Evolutionary conservation across 2,888 invertebrate genomes (phyloP), one percentile per base, ranked within the genome.

Genomic region (Rhaphigaster nebulosa): DNA sequence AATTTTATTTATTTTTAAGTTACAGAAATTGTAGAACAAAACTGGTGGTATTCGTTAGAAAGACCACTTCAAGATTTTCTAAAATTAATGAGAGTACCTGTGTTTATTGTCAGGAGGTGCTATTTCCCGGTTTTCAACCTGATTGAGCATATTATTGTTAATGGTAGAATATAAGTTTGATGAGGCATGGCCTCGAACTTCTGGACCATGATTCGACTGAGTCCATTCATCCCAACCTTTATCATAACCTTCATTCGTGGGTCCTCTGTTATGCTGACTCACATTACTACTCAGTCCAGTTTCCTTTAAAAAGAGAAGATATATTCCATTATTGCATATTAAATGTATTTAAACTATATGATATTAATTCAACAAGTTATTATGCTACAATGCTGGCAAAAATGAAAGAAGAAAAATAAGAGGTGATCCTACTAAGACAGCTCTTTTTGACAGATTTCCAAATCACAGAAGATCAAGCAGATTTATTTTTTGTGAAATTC

Each of bases 61-160:
- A n/a, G n/a, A n/a, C 5, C 26, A n/a, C n/a, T 18, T n/a, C 29
- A 65, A 5, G 6, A 34, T 38, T 70, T 34, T 65, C 8, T 20
- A 38, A 70, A 70, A 45, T 84, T 45, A 89, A 1, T 50, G 2
- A 23, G 15, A n/a, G 13, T 50, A 90, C 90, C 90, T 87, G 20
- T 87, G 87, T 65, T 88, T 88, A 26, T 88, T 88, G 65, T 91
- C 91, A 65, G 92, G 92, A 52, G 92, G 92, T 65, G 91, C 91
- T 87, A 92, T 91, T 90, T 92, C 92, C 80, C 91, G 90, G 84
- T 92, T 92, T 89, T 92, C 92, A 76, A 91, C 91, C 65, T 92
- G 92, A n/a, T 90, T 89, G 20, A 87, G 90, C 76, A 54, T 45
- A 45, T 91, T 91, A 50, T 91, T 91, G 70, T 90, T 89, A 12